phyloP scores from a whole-genome alignment of 2,888 invertebrate species.

The Trichogramma dendrolimi region DNA sequence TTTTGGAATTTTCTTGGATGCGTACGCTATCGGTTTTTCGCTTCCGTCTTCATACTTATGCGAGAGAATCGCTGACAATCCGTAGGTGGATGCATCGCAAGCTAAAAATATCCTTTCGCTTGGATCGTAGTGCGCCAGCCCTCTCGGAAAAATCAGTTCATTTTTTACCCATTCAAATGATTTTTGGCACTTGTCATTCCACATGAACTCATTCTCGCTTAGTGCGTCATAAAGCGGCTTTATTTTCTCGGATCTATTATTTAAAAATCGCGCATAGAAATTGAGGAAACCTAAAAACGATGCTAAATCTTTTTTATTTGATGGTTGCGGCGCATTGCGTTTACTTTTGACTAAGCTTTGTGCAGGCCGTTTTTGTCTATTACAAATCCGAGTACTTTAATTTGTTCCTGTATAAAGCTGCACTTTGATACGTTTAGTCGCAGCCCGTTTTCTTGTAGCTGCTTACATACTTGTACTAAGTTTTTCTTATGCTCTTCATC shows the following conservation, averaged over 20 bases:
- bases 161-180: slow-evolving; percentile 27
- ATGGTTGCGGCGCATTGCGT: slow-evolving; percentile 8
- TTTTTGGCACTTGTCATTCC: slow-evolving; percentile 22
- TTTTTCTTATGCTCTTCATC: slow-evolving; percentile 26
- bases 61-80: slow-evolving; percentile 23
- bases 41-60: slow-evolving; percentile 20
- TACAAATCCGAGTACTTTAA: slow-evolving; percentile 34
- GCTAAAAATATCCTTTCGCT: slow-evolving; percentile 22
- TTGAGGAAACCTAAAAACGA: slow-evolving; percentile 15
- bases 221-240: slow-evolving; percentile 20
- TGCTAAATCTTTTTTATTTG: slow-evolving; percentile 15
- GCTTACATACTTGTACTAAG: slow-evolving; percentile 27
- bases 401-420: slow-evolving; percentile 30
- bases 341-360: slow-evolving; percentile 21
- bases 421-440: slow-evolving; percentile 33
- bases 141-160: slow-evolving; percentile 20
- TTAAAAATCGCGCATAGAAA: slow-evolving; percentile 19
- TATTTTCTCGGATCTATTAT: slow-evolving; percentile 1
- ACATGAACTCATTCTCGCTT: slow-evolving; percentile 13
- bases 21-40: slow-evolving; percentile 26
- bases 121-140: slow-evolving; percentile 26
- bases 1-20: slow-evolving; percentile 22
- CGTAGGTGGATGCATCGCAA: slow-evolving; percentile 28
- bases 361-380: slow-evolving; percentile 33
- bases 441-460: slow-evolving; percentile 29